phyloP scores from a whole-genome alignment of 2,888 invertebrate species.

The Trachelus tabidus region DNA sequence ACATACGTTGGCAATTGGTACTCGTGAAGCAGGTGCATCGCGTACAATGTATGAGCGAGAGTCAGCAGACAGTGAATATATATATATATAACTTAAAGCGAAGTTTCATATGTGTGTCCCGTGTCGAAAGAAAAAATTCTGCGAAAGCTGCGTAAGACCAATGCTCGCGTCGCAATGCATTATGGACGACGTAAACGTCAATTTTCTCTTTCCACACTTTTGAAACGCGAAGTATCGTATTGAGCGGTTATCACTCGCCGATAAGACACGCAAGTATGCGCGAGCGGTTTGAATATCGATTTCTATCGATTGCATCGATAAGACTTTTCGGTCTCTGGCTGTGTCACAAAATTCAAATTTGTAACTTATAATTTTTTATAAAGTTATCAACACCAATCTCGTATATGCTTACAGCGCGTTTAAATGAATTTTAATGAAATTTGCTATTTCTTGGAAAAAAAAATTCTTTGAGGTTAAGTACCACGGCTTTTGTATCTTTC shows the following conservation, averaged over 20 bases:
- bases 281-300: not conserved
- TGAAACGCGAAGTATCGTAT: not conserved
- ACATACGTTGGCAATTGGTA: not conserved
- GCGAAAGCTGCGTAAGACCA: constrained; percentile 1
- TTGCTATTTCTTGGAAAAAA: not conserved
- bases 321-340: not conserved
- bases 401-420: not conserved
- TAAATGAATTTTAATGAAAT: not conserved
- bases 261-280: not conserved
- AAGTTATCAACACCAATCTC: not conserved
- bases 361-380: not conserved
- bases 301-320: not conserved
- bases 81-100: not conserved
- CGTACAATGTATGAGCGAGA: not conserved
- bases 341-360: not conserved
- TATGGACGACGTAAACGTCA: not conserved
- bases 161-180: not conserved
- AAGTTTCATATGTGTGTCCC: not conserved
- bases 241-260: not conserved
- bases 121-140: constrained; percentile 1
- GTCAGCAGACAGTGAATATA: not conserved
- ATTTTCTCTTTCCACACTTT: not conserved
- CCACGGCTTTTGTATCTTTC: not conserved
- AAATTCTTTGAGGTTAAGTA: not conserved
- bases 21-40: not conserved